Conservation (phyloP, 2,888 invertebrate species). For the Fragum fragum region DNA sequence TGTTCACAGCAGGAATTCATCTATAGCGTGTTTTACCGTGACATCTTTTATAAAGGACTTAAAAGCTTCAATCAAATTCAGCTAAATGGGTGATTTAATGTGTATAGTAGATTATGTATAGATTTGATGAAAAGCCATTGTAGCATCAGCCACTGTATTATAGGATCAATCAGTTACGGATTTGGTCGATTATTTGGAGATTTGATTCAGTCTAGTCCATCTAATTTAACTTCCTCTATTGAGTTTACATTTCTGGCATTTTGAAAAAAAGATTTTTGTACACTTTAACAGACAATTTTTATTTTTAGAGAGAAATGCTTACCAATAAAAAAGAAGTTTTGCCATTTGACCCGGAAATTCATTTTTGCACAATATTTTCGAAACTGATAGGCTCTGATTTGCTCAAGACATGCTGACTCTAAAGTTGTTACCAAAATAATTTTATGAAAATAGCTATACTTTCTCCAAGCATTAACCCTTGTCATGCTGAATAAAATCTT, state of each 20-base stretch:
- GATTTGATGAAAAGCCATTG: conserved; percentile 22
- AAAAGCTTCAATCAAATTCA: conserved; percentile 20
- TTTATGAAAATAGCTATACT: too few species aligned
- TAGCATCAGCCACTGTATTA: conserved; percentile 7
- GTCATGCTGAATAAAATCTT: too few species aligned
- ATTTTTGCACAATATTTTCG: too few species aligned
- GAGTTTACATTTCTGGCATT: neutral
- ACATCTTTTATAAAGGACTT: conserved; percentile 19
- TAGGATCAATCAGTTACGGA: conserved; percentile 15
- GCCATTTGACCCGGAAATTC: too few species aligned
- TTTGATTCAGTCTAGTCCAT: neutral
- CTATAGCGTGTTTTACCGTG: conserved; percentile 12
- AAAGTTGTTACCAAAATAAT: too few species aligned
- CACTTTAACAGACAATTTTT: too few species aligned
- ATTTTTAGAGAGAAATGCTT: too few species aligned
- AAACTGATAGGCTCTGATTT: too few species aligned
- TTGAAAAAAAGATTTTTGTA: too few species aligned
- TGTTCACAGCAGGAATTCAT: conserved; percentile 10
- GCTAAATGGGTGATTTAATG: conserved; percentile 27
- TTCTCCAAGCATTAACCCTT: too few species aligned
- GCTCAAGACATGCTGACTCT: too few species aligned
- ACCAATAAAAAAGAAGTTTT: too few species aligned
- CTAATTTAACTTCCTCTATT: conserved; percentile 10
- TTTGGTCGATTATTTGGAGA: conserved; percentile 18
- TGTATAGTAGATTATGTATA: conserved; percentile 18